Evolutionary conservation across 2,888 invertebrate genomes (phyloP), one percentile per base, ranked within the genome.

Genomic region (Amphipyra berbera): DNA sequence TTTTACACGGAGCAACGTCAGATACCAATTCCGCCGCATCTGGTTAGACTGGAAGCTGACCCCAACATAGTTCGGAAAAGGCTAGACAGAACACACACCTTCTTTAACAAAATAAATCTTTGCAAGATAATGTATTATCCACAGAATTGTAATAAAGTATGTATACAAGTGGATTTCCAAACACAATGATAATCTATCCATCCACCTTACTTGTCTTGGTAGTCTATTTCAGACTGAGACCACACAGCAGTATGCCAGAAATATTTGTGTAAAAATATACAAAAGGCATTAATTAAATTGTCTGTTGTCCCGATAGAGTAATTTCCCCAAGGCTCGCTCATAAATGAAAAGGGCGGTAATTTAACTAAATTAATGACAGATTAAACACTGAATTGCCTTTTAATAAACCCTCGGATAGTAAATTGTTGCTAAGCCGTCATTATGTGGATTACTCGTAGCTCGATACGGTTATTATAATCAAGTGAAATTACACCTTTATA

Each of bases 341-440:
- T 71, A 69, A 71, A 76, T 76, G 69, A 73, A 76, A 78, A 83
- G 81, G 73, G 68, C 81, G 73, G 81, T 88, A 87, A 89, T 88
- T 86, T 88, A 83, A 87, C 82, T 82, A 82, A 87, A 82, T 86
- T 88, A 90, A 87, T 84, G 84, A 84, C 83, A 85, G 84, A 88
- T 90, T 88, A 86, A 85, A 86, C 83, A 83, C 82, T 72, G 86
- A 89, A 90, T 90, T 86, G 88, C 87, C 82, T 87, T 88, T 89
- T 89, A 91, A 90, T 90, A 88, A 85, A 67, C 70, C 60, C 58
- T 59, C 38, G 9, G 78, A 83, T 83, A 81, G 81, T 83, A 81
- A 83, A 84, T 82, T 69, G 72, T 74, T 73, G 76, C 61, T 77
- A 74, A 81, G 73, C 82, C 75, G 80, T 85, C 83, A 90, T 90